Evolutionary conservation across 2,888 invertebrate genomes (phyloP), one percentile per base, ranked within the genome.

Genomic region (Tanytarsus gracilentus): DNA sequence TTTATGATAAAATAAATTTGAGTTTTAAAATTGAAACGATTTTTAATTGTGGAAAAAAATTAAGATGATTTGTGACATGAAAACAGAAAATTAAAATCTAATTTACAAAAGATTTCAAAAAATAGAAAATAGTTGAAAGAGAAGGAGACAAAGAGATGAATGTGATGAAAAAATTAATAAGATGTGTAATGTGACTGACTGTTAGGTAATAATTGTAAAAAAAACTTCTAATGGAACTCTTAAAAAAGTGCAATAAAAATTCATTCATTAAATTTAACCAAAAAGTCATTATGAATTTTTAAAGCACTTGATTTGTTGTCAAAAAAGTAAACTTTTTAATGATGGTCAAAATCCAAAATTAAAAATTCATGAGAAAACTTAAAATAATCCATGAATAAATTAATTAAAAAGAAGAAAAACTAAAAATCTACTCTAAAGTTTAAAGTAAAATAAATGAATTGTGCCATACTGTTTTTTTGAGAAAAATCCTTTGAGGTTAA

Each of bases 391-490:
- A 33, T 4, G n/a, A 33, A 9, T 33, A 33, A 33, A 33, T n/a
- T 33, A 33, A 33, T 33, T n/a, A n/a, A n/a, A n/a, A n/a, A n/a
- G 33, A 33, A 11, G 33, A 33, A 11, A 33, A 29, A 29, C 9
- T 29, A 29, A 7, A 7, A 29, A 7, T 7, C 5, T 29, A 5
- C n/a, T 33, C 6, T 33, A 3, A 33, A 33, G n/a, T 33, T 33
- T n/a, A n/a, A n/a, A n/a, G n/a, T 14, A 14, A 44, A 44, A 18
- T 18, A 16, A 21, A 44, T 11, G 5, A 44, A 7, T 44, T 25
- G 58, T 58, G 58, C 58, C 58, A 58, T 58, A 58, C 58, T 58
- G 58, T 56, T 56, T 25, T 27, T 14, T 5, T 29, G 51, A 9
- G 49, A 48, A 44, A 58, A 8, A 29, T 14, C 8, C n/a, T 50